These are phyloP conservation scores for Patella ulyssiponensis DNA, from an alignment of 2,888 invertebrate species.

Conservation along the genomic window DNA sequence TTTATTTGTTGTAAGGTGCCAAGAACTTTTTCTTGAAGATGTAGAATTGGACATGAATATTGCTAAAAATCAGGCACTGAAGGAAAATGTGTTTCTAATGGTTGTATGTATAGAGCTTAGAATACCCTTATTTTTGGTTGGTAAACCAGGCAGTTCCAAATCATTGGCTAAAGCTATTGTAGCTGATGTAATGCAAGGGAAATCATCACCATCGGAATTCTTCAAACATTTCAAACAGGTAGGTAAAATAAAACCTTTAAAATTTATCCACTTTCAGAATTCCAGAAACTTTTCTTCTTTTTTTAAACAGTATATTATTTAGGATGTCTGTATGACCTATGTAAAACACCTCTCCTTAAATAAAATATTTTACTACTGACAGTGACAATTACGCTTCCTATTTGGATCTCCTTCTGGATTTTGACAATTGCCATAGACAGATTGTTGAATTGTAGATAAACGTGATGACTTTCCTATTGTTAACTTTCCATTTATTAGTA, in stretches of 20 bases:
- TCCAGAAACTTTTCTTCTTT: too few species aligned
- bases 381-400: too few species aligned
- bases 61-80: constrained; percentile 65
- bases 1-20: constrained; percentile 50
- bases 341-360: too few species aligned
- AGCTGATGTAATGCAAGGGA: constrained; percentile 67
- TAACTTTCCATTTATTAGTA: too few species aligned
- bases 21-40: constrained; percentile 61
- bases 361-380: too few species aligned
- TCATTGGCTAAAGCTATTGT: constrained; percentile 70
- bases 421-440: too few species aligned
- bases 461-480: too few species aligned
- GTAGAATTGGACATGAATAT: constrained; percentile 62
- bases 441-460: too few species aligned
- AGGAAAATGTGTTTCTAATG: constrained; percentile 71
- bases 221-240: constrained; percentile 65
- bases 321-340: too few species aligned
- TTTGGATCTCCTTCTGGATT: too few species aligned
- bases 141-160: constrained; percentile 71
- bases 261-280: too few species aligned
- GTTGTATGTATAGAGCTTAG: constrained; percentile 68
- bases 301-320: too few species aligned
- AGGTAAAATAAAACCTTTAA: not conserved
- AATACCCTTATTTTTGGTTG: constrained; percentile 70
- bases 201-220: constrained; percentile 55